A percentile compares a stretch with the other conserved stretches of the same genome.
Evolutionary conservation across 2,888 invertebrate genomes (phyloP).

Genomic region (Agrilus cyanescens): DNA sequence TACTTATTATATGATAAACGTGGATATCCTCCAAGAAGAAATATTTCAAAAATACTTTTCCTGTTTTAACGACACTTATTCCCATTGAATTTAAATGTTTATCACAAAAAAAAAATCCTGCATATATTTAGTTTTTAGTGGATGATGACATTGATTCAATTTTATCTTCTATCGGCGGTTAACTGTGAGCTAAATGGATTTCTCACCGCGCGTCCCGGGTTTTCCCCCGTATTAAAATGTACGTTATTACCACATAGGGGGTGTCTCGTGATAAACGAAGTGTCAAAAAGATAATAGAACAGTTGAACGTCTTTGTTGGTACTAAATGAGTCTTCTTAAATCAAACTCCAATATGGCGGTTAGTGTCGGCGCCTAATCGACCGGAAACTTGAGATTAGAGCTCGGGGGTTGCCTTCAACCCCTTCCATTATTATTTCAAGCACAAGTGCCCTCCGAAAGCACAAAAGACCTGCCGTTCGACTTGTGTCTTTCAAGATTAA

Average conservation of each 20-base stretch:
- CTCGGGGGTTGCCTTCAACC: conserved; percentile 15
- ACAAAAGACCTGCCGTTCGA: conserved; percentile 2
- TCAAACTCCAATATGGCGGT: conserved; percentile 40
- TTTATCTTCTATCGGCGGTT: too few species aligned
- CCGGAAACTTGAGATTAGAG: conserved; percentile 37
- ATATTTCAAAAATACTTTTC: too few species aligned
- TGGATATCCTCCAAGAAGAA: too few species aligned
- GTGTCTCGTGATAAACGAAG: conserved; percentile 30
- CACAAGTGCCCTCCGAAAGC: conserved; percentile 6
- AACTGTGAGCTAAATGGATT: too few species aligned
- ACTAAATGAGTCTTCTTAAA: conserved; percentile 38
- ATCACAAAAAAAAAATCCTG: too few species aligned
- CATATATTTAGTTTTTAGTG: too few species aligned
- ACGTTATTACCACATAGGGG: conserved; percentile 13
- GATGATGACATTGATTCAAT: too few species aligned
- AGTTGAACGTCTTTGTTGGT: conserved; percentile 35
- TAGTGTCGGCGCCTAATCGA: conserved; percentile 36
- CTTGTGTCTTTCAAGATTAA: background rate
- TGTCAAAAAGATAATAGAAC: conserved; percentile 35
- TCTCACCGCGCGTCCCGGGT: too few species aligned
- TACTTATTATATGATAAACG: too few species aligned
- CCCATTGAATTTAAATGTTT: too few species aligned
- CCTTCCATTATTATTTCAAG: conserved; percentile 17
- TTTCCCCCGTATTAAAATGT: conserved; percentile 2
- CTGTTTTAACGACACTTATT: too few species aligned